These are phyloP conservation scores for Buceros bicornis DNA, from an alignment of 2,797 vertebrate species.

Conservation along the genomic window DNA sequence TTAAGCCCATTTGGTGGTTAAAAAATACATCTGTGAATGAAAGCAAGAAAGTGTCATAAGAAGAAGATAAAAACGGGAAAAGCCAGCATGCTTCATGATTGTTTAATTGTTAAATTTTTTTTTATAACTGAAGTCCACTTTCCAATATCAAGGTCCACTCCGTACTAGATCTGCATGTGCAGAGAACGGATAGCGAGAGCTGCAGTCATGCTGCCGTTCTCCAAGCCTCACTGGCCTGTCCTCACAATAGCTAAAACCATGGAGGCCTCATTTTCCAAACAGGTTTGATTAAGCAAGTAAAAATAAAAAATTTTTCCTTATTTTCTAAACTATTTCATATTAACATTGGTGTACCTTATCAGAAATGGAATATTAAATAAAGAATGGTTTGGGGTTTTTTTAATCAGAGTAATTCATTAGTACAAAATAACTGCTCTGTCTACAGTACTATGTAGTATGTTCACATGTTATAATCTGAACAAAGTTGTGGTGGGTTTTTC, in stretches of 20 bases:
- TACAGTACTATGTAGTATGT: rapidly evolving
- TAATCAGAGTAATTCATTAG: neutral
- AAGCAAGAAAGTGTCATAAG: neutral
- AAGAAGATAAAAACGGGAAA: neutral
- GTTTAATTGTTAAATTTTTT: neutral
- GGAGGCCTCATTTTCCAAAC: neutral
- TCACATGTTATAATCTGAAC: rapidly evolving
- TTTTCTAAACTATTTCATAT: neutral
- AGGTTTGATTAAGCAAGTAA: neutral
- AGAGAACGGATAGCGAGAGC: neutral
- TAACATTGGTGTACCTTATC: neutral
- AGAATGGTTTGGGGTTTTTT: neutral
- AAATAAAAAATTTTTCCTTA: neutral
- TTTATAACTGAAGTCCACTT: neutral
- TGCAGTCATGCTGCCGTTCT: neutral
- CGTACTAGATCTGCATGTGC: neutral
- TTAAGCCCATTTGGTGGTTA: neutral
- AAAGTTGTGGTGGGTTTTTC: neutral
- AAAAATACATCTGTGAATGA: neutral
- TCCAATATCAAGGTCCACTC: rapidly evolving
- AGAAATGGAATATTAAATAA: neutral
- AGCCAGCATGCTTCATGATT: rapidly evolving
- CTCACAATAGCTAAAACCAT: neutral
- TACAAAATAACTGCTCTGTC: neutral
- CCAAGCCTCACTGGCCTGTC: neutral